A percentile compares a stretch with the other conserved stretches of the same genome.
Evolutionary conservation across 2,797 vertebrate genomes (phyloP).

Genomic region (Geotrypetes seraphini): DNA sequence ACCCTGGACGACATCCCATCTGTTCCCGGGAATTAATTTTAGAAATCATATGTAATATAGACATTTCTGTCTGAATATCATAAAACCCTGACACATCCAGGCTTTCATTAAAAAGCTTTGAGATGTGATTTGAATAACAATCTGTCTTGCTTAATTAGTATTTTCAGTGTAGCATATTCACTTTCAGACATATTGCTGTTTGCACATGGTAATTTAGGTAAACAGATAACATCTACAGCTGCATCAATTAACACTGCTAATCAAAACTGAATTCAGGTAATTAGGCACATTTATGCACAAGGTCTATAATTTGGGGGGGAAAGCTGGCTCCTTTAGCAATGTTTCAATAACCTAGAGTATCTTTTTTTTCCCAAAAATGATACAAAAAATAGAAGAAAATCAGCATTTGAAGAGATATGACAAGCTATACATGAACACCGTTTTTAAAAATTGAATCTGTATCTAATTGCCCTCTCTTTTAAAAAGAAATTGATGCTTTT

Average conservation of each 20-base stretch:
- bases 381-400: constrained; percentile 39
- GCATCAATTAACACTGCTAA: constrained; percentile 79
- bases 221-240: constrained; percentile 74
- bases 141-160: constrained; percentile 72
- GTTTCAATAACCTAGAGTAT: constrained; percentile 53
- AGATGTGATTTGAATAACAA: constrained; percentile 71
- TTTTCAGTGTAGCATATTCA: constrained; percentile 72
- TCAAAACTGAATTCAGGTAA: constrained; percentile 79
- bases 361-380: constrained; percentile 49
- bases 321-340: constrained; percentile 57
- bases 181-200: constrained; percentile 72
- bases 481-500: constrained; percentile 43
- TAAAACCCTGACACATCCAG: constrained; percentile 58
- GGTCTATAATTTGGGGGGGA: constrained; percentile 58
- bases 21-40: constrained; percentile 63
- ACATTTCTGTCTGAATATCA: constrained; percentile 62
- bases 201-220: constrained; percentile 79
- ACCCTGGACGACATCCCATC: constrained; percentile 51
- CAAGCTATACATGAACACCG: too few relatives aligned
- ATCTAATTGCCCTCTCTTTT: constrained; percentile 53
- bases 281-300: constrained; percentile 75
- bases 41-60: constrained; percentile 67
- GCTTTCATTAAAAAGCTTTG: constrained; percentile 65
- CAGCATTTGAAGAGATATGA: constrained; percentile 33
- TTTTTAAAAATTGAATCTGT: constrained; percentile 54